Conservation (phyloP, 2,797 vertebrate genomes). For the Alfaro cultratus region DNA sequence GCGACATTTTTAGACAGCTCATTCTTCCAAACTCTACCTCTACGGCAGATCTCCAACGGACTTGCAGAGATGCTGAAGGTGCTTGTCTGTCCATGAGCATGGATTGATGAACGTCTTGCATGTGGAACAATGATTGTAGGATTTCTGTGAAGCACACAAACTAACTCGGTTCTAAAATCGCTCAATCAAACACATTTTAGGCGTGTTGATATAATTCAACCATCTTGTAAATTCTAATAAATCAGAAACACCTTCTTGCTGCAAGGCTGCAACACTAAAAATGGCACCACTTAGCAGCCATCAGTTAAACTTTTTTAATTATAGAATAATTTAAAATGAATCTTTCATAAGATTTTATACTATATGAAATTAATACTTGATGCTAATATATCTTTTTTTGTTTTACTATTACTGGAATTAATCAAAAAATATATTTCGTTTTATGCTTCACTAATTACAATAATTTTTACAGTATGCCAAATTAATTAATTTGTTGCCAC, state of each 20-base stretch:
- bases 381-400: neutral
- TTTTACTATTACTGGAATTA: neutral
- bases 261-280: neutral
- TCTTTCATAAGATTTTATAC: neutral
- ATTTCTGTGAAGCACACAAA: neutral
- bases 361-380: neutral
- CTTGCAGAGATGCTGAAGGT: constrained; percentile 86
- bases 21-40: constrained; percentile 79
- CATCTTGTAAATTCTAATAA: neutral
- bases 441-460: neutral
- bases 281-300: neutral
- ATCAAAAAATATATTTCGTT: neutral
- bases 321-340: neutral
- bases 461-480: neutral
- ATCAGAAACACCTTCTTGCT: neutral
- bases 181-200: neutral
- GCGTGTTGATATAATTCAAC: too few species aligned
- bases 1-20: constrained; percentile 80
- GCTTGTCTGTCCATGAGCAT: constrained; percentile 8
- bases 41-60: constrained; percentile 81
- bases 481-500: neutral
- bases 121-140: neutral
- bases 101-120: neutral
- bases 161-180: neutral
- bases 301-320: neutral